Base-by-base conservation (phyloP, 2,113 vertebrate species). In the Rhineura floridana region DNA sequence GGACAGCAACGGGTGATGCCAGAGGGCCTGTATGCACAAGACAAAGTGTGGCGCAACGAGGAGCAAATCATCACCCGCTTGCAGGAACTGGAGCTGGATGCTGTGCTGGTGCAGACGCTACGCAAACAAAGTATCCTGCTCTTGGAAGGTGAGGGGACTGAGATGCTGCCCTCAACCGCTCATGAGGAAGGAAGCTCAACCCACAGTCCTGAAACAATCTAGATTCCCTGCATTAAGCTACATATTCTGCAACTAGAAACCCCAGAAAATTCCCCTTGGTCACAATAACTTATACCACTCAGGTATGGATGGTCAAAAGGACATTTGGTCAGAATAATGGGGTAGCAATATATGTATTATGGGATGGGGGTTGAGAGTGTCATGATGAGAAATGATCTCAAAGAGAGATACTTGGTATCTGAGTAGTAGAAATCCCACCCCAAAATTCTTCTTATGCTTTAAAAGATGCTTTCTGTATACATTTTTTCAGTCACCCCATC, bases 1-100 rank as follows among this genome's bases (percentile, higher is more conserved):
- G 99, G 99, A 84, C 99, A 99, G 94, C 99, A 99, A 94, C 97
- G 99, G 79, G 97, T 99, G 94, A 99, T 99, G 99, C 99, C 99
- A 0, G 98, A 99, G 95, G 98, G 99, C 76, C 96, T 99, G 8
- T 99, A 99, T 1, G 98, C 98, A 59, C 99, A 99, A 96, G 99
- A 99, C 92, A 99, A 99, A 94, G 98, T 99, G 84, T 99, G 99
- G 92, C 98, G 98, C 62, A 99, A 99, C 0, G 99, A 99, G 95
- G 99, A 99, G 93, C 99, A 99, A 94, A 98, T 99, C 73, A 98
- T 99, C 1, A 96, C 94, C 85, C 98, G 98, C 86, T 98, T 99
- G 89, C 98, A 99, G 92, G 99, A 99, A 83, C 96, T 99, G 90
- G 98, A 98, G 91, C 97, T 99, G 93, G 99, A 99, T 3, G 97